phyloP scores from a whole-genome alignment of 2,113 vertebrate genomes.

The Clarias batrachus region DNA sequence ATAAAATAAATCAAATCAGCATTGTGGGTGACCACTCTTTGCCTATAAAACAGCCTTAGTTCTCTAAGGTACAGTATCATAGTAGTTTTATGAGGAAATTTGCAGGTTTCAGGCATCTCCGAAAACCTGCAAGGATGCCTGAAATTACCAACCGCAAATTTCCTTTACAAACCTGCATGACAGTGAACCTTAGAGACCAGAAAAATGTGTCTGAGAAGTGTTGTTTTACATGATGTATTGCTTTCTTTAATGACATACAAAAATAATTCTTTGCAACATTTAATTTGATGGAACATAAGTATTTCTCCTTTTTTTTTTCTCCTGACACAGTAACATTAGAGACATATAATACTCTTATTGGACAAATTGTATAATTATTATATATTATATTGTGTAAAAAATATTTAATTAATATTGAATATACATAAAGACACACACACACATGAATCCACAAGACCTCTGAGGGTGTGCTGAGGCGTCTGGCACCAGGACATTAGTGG shows the following conservation, averaged over 20 bases:
- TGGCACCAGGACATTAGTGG: too few species aligned
- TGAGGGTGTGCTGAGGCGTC: too few species aligned
- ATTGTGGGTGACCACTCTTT: neutral
- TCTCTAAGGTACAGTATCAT: conserved; percentile 12
- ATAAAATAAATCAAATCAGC: neutral
- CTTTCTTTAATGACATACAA: neutral
- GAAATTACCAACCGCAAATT: conserved; percentile 16
- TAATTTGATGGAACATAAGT: neutral
- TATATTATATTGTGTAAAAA: neutral
- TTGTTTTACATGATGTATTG: neutral
- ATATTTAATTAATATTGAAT: neutral
- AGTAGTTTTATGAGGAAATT: conserved; percentile 8
- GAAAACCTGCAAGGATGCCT: conserved; percentile 5
- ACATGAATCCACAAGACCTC: too few species aligned
- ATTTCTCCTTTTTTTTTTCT: neutral
- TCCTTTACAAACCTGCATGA: neutral
- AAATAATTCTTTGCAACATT: neutral
- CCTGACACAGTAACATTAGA: neutral
- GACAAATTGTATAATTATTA: neutral
- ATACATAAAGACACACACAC: neutral
- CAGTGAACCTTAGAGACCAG: neutral
- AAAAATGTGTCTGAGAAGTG: neutral
- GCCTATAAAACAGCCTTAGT: conserved; percentile 13
- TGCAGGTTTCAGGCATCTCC: neutral
- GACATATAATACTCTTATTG: neutral